Base-by-base conservation (phyloP, 2,797 vertebrate species). In the Coccyzus lansbergi region DNA sequence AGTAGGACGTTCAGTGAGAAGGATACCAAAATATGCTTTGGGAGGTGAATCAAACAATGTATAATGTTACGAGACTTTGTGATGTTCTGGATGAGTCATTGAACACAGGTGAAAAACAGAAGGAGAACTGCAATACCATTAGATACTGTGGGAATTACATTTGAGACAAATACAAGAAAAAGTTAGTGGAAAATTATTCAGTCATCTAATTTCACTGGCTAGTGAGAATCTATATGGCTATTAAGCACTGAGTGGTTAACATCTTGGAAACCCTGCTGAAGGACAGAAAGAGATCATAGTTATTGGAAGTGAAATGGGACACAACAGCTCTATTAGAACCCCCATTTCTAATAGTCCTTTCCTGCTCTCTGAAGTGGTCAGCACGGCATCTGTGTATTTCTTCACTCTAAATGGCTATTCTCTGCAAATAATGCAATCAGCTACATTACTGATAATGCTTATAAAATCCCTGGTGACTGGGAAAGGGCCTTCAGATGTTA, bases 161-260 rank as follows among this genome's bases (percentile, higher is more conserved):
- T 72, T 82, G 64, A 67, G 64, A 77, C 70, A 96, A 94, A 88
- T 87, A 40, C 36, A 44, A 59, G 65, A 62, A 85, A 90, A 91
- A 80, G 38, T 86, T 92, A 63, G 42, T 85, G 84, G 74, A 76
- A 94, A 90, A 91, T 95, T 93, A 85, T 86, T 88, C 53, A 67
- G 62, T 86, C 74, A 46, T 86, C 69, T 62, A 13, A 71, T 86
- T 55, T 90, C 90, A 64, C 28, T 79, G 46, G 69, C 55, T 92
- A 81, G 58, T 81, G 58, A 56, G 75, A 95, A 84, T 89, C 77
- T 68, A 24, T 62, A 25, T 69, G 59, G 44, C 71, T 93, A 42
- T 89, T 88, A 89, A 81, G 60, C 31, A 91, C 85, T 58, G 59
- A 78, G 38, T n/a, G 38, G 63, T 89, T 85, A 74, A 36, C 62